Conservation (phyloP, 1,140 invertebrate species). For the Drosophila simulans region DNA sequence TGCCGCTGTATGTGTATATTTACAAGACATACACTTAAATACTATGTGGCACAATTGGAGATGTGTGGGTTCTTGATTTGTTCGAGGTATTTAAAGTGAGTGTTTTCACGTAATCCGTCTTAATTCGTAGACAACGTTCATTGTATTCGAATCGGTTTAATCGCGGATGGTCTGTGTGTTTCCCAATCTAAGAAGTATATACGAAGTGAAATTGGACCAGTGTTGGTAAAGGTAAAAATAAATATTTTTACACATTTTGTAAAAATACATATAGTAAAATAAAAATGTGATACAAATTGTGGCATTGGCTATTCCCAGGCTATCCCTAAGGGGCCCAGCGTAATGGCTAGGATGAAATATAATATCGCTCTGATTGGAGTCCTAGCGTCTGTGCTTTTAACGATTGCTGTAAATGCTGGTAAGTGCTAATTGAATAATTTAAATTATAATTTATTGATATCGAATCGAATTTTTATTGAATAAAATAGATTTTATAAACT, state of each 20-base stretch:
- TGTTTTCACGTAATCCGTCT: constrained; percentile 56
- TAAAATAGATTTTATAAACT: background rate
- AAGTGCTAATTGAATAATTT: constrained; percentile 9
- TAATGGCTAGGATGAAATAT: constrained; percentile 23
- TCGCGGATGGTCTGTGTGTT: constrained; percentile 26
- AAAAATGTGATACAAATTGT: constrained; percentile 4
- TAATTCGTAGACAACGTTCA: constrained; percentile 65
- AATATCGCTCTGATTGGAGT: constrained; percentile 14
- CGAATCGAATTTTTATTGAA: background rate
- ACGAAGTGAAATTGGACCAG: constrained; percentile 23
- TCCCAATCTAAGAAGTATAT: constrained; percentile 26
- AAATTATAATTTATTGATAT: too few relatives aligned
- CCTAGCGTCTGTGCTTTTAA: constrained; percentile 37
- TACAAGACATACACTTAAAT: constrained; percentile 2
- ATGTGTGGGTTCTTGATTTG: constrained; percentile 14
- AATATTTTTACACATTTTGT: background rate
- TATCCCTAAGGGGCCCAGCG: constrained; percentile 17
- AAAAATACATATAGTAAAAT: background rate
- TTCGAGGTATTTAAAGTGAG: constrained; percentile 71
- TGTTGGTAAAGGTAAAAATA: constrained; percentile 47
- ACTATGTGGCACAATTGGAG: background rate
- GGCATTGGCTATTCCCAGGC: constrained; percentile 28
- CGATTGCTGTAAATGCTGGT: constrained; percentile 40
- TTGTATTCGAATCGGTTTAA: constrained; percentile 37
- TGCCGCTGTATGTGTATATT: background rate